phyloP scores from a whole-genome alignment of 2,113 vertebrate genomes.

The Lamprotornis superbus region DNA sequence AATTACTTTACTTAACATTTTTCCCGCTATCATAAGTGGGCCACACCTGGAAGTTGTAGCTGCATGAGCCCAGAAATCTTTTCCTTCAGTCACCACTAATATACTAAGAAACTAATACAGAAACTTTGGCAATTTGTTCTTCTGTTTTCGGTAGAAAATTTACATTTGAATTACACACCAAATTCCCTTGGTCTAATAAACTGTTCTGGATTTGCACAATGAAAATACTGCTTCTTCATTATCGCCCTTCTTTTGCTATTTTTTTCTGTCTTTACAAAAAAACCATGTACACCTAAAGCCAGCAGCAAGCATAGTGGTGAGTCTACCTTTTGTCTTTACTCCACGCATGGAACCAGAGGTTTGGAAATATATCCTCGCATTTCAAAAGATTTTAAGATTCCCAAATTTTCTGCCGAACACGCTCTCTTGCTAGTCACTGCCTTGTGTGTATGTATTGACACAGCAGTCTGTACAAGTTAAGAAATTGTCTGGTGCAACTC shows the following conservation, averaged over 20 bases:
- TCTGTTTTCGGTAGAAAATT: constrained; percentile 39
- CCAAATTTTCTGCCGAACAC: background rate
- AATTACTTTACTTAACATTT: background rate
- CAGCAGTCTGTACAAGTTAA: background rate
- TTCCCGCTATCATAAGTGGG: background rate
- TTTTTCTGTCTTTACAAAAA: background rate
- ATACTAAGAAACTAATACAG: background rate
- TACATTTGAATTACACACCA: constrained; percentile 51
- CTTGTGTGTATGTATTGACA: background rate
- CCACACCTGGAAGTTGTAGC: background rate
- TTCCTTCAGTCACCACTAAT: background rate
- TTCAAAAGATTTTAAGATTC: background rate
- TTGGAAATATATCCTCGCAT: background rate
- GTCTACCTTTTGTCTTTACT: background rate
- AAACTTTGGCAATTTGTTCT: background rate
- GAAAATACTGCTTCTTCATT: background rate
- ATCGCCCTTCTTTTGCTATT: background rate
- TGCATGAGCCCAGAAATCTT: background rate
- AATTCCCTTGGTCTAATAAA: constrained; percentile 46
- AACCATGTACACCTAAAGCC: background rate
- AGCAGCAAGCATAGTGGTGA: background rate
- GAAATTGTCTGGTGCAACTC: background rate
- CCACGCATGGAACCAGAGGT: background rate
- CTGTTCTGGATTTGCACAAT: background rate
- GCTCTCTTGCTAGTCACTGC: background rate